Evolutionary conservation across 2,888 invertebrate species (phyloP).

Genomic region (Phania funesta): DNA sequence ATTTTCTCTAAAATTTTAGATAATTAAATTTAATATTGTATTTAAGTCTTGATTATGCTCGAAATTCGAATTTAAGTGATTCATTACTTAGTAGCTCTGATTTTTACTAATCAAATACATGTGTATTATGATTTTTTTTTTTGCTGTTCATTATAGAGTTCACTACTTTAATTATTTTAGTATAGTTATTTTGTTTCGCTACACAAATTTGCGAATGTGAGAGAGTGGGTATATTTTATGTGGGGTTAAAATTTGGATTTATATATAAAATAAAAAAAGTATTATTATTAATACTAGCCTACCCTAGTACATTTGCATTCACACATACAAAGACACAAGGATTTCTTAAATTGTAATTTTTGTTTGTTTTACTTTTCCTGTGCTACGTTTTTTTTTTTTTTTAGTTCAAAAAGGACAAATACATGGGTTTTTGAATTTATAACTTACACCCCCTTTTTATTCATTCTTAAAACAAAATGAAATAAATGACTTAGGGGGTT

Average conservation of each 20-base stretch:
- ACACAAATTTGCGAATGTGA: no score
- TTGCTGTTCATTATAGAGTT: no score
- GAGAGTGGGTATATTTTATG: background rate
- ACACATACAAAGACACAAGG: background rate
- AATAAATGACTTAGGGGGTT: background rate
- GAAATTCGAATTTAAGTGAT: no score
- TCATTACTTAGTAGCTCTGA: no score
- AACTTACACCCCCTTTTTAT: conserved; percentile 14
- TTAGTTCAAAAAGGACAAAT: conserved; percentile 43
- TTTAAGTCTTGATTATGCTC: no score
- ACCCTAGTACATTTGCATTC: no score
- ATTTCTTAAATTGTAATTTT: conserved; percentile 17
- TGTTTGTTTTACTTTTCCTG: conserved; percentile 3
- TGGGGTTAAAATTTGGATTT: conserved; percentile 53
- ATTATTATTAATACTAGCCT: no score
- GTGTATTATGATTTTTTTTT: no score
- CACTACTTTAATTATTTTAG: conserved; percentile 1
- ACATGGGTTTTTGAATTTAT: conserved; percentile 25
- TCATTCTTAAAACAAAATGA: background rate
- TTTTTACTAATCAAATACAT: no score
- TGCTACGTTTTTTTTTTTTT: conserved; percentile 1
- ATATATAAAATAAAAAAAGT: background rate
- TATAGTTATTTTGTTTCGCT: no score
- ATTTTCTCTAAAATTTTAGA: no score
- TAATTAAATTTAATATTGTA: no score